Evolutionary conservation across 2,888 invertebrate genomes (phyloP).

Genomic region (Aporophyla nigra): DNA sequence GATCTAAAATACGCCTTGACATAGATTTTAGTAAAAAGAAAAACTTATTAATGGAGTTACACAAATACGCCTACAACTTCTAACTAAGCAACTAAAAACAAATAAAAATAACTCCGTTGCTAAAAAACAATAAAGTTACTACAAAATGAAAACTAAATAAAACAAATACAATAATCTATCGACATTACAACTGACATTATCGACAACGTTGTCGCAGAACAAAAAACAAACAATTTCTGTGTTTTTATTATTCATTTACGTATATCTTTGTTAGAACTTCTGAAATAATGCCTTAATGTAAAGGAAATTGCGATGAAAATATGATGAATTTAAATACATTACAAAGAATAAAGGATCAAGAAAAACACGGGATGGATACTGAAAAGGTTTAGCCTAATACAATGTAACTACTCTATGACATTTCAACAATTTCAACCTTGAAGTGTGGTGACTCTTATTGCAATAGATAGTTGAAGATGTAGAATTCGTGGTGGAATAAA

Average conservation of each 20-base stretch:
- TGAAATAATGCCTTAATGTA: conserved; percentile 55
- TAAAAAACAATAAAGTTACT: conserved; percentile 1
- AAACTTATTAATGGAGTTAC: conserved; percentile 37
- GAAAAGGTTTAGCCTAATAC: conserved; percentile 70
- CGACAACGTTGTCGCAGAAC: conserved; percentile 50
- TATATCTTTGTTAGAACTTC: conserved; percentile 56
- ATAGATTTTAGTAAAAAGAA: conserved; percentile 42
- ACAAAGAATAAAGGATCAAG: conserved; percentile 70
- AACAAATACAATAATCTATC: conserved; percentile 44
- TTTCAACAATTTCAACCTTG: neutral
- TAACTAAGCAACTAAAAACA: conserved; percentile 57
- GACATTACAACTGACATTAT: conserved; percentile 54
- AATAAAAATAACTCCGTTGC: conserved; percentile 46
- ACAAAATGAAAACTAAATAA: conserved; percentile 20
- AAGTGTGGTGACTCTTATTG: neutral
- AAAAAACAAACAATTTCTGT: conserved; percentile 32
- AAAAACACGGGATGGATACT: conserved; percentile 74
- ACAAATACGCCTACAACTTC: conserved; percentile 56
- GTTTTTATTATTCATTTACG: conserved; percentile 45
- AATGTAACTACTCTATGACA: conserved; percentile 39
- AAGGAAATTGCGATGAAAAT: conserved; percentile 49
- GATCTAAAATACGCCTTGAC: conserved; percentile 32
- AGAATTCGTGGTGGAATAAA: neutral
- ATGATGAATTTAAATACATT: conserved; percentile 59
- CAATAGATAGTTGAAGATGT: neutral